phyloP scores from a whole-genome alignment of 2,113 vertebrate genomes.

The Mesembrinibis cayennensis region DNA sequence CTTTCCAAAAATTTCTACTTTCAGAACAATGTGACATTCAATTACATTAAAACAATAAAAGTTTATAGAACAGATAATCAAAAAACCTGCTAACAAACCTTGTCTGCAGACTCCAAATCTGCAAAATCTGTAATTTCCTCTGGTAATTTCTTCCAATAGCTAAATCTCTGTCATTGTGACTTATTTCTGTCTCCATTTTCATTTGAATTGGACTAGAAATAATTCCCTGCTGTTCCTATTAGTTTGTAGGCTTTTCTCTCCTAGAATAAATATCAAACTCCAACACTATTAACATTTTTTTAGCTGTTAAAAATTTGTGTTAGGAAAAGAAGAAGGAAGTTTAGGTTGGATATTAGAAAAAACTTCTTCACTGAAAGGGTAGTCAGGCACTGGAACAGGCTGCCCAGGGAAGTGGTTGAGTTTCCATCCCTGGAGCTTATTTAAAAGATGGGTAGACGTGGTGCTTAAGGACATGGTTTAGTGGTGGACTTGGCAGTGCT shows the following conservation, averaged over 20 bases:
- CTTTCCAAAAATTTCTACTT: not conserved
- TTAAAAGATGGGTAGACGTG: no score
- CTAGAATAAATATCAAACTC: not conserved
- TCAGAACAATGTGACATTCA: not conserved
- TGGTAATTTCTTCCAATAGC: not conserved
- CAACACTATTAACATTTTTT: not conserved
- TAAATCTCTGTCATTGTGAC: not conserved
- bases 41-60: not conserved
- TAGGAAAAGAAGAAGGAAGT: not conserved
- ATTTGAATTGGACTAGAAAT: slow-evolving; percentile 19
- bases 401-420: no score
- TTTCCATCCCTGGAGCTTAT: no score
- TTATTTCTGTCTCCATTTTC: slow-evolving; percentile 11
- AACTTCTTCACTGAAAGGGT: no score
- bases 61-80: slow-evolving; percentile 1
- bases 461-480: no score
- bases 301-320: not conserved
- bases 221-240: slow-evolving; percentile 13
- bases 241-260: slow-evolving; percentile 3
- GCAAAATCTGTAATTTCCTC: not conserved
- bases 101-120: not conserved
- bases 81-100: not conserved
- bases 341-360: no score
- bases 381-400: no score
- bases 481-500: no score